Conservation (phyloP, 2,888 invertebrate genomes). For the Sthenelais limicola region DNA sequence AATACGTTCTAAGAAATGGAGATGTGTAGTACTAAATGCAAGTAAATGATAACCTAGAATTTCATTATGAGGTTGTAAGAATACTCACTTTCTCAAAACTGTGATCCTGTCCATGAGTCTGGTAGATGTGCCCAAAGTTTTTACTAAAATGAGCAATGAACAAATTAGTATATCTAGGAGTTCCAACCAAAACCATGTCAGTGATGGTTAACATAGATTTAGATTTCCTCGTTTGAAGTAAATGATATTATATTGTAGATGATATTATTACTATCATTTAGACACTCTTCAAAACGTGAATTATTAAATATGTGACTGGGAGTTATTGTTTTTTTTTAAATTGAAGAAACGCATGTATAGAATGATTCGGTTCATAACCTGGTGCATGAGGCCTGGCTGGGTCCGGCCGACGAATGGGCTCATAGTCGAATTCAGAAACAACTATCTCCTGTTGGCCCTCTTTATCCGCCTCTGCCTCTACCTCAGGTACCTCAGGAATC, state of each 20-base stretch:
- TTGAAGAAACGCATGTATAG: too few species aligned
- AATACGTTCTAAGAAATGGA: neutral
- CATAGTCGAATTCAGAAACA: conserved; percentile 29
- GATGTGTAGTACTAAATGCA: neutral
- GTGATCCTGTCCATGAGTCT: conserved; percentile 68
- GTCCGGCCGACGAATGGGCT: conserved; percentile 12
- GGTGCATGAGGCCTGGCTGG: conserved; percentile 14
- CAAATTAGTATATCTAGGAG: neutral
- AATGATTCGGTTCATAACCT: neutral
- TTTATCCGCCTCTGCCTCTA: conserved; percentile 46
- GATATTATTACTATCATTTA: too few species aligned
- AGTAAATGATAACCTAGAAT: too few species aligned
- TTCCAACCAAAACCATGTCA: too few species aligned
- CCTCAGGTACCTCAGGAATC: conserved; percentile 48
- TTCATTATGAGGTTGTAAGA: neutral
- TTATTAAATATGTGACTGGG: too few species aligned
- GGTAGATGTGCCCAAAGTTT: conserved; percentile 63
- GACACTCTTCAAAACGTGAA: too few species aligned
- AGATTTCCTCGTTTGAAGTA: too few species aligned
- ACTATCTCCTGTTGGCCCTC: conserved; percentile 39
- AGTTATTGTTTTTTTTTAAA: too few species aligned
- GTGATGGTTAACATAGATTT: too few species aligned
- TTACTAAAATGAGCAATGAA: conserved; percentile 29
- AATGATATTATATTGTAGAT: too few species aligned
- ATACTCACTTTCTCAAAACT: conserved; percentile 65